Conservation (phyloP, 2,888 invertebrate genomes). For the Heliconius aoede region DNA sequence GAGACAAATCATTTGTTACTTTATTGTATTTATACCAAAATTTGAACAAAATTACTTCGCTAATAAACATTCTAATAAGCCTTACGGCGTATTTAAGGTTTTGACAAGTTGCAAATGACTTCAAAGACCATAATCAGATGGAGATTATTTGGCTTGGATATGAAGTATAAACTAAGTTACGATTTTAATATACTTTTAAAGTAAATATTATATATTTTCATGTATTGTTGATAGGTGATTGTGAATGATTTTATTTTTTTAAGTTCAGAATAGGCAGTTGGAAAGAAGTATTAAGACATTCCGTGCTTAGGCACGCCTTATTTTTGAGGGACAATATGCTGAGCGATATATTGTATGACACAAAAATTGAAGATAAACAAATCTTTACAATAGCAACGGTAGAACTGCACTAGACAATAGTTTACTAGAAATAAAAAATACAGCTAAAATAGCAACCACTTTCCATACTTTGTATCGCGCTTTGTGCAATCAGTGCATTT, state of each 20-base stretch:
- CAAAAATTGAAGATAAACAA: background rate
- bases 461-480: conserved; percentile 9
- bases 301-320: background rate
- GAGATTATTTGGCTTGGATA: background rate
- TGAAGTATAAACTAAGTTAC: background rate
- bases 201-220: too few relatives aligned
- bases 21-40: conserved; percentile 3
- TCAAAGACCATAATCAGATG: background rate
- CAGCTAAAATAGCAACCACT: conserved; percentile 11
- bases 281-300: background rate
- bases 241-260: background rate
- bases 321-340: too few relatives aligned
- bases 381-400: background rate
- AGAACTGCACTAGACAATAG: background rate
- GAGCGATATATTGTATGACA: background rate
- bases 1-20: background rate
- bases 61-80: conserved; percentile 15
- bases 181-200: background rate
- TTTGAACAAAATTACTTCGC: background rate
- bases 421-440: conserved; percentile 8
- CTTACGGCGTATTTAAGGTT: conserved; percentile 19
- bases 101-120: conserved; percentile 22
- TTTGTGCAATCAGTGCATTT: conserved; percentile 34
- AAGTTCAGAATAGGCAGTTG: background rate
- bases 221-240: too few relatives aligned